Base-by-base conservation (phyloP, 1,140 invertebrate genomes). In the Adelges cooleyi region DNA sequence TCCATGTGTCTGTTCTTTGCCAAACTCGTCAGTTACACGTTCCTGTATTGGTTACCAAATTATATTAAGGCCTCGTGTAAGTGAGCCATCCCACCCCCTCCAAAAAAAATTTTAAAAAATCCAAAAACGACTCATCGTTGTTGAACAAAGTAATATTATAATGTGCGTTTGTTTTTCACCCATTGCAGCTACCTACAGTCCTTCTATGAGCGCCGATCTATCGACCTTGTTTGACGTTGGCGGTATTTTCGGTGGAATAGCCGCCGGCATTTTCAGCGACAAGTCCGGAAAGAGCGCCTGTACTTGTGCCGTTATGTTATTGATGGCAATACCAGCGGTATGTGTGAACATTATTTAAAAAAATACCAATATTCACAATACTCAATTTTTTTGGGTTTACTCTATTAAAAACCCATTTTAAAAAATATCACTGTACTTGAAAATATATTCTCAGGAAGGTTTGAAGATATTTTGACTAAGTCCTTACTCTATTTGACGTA, bases 21-120 rank as follows among this genome's bases (percentile, higher is more conserved):
- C n/a, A 98, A 98, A 77, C 80, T 97, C 6, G 93, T 98, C 56
- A 93, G 89, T 73, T 98, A 98, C 73, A 97, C 94, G 65, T 98
- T 98, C 77, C 81, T 98, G 11, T 97, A 89, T 74, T 98, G 95
- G 94, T 78, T 98, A 68, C 95, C 95, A 49, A 75, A 86, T 15
- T 98, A 96, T 71, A 92, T 98, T 56, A 82, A 84, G 51, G 78
- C 80, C 59, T 87, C 87, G 67, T 89, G 92, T 95, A 74, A 86
- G 83, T 82, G 71, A 5, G 13, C 18, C n/a, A n/a, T n/a, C n/a
- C n/a, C n/a, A n/a, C n/a, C n/a, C n/a, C n/a, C n/a, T n/a, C n/a
- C n/a, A n/a, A n/a, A 40, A 40, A 40, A 40, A n/a, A 40, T 40
- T 10, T 10, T 9, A 40, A 10, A 40, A 40, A 40, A 40, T 10